Evolutionary conservation across 2,113 vertebrate genomes (phyloP).

Genomic region (Blennius ocellaris): DNA sequence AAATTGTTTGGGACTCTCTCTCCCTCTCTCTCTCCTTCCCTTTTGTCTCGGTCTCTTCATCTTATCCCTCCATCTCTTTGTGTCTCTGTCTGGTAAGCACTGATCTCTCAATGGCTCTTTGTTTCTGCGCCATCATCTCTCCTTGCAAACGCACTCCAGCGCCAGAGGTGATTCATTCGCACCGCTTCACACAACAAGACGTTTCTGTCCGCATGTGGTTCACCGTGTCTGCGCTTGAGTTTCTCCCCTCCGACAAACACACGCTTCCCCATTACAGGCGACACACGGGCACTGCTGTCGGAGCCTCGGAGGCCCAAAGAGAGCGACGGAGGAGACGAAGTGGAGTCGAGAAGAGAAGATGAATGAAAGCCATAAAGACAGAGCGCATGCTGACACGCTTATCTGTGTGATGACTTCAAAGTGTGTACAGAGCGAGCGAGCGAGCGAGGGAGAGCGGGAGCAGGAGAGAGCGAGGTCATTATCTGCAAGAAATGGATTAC

Average conservation of each 20-base stretch:
- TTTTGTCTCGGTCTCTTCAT: slow-evolving; percentile 41
- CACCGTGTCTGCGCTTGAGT: slow-evolving; percentile 31
- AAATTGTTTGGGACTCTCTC: slow-evolving; percentile 57
- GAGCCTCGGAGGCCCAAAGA: too few relatives aligned
- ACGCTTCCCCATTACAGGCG: slow-evolving; percentile 15
- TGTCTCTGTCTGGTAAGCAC: slow-evolving; percentile 54
- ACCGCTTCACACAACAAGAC: slow-evolving; percentile 36
- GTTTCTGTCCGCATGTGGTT: slow-evolving; percentile 13
- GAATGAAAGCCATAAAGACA: slow-evolving; percentile 51
- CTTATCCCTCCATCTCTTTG: slow-evolving; percentile 64
- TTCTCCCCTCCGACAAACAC: slow-evolving; percentile 19
- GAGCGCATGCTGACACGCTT: slow-evolving; percentile 70
- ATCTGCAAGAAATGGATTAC: slow-evolving; percentile 84
- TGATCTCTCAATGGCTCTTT: slow-evolving; percentile 54
- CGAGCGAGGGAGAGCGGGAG: slow-evolving; percentile 16
- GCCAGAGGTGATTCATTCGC: slow-evolving; percentile 48
- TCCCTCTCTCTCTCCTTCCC: slow-evolving; percentile 24
- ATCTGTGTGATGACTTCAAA: slow-evolving; percentile 80
- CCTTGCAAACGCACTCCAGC: slow-evolving; percentile 29
- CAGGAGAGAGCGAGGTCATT: slow-evolving; percentile 71
- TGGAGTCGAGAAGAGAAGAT: slow-evolving; percentile 23
- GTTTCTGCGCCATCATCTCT: slow-evolving; percentile 50
- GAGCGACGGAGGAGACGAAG: slow-evolving; percentile 9
- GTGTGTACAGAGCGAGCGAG: slow-evolving; percentile 55
- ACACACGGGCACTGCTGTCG: not conserved